phyloP scores from a whole-genome alignment of 2,888 invertebrate species.

The Endotricha flammealis region DNA sequence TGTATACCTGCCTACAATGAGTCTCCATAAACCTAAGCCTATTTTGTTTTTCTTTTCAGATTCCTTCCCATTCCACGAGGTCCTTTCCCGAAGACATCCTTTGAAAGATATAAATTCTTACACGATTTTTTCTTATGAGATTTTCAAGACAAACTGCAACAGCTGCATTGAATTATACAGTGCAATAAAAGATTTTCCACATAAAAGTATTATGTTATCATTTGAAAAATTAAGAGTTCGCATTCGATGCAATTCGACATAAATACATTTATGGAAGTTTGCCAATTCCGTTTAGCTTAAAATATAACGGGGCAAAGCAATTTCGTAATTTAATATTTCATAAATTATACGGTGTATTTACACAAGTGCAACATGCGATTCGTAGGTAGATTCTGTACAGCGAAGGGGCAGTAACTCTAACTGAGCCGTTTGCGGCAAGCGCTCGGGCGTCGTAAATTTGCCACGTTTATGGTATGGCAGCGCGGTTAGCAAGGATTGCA shows the following conservation, averaged over 20 bases:
- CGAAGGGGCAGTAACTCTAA: slow-evolving; percentile 15
- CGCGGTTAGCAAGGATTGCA: slow-evolving; percentile 55
- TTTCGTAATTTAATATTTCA: too few species aligned
- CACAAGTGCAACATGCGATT: slow-evolving; percentile 10
- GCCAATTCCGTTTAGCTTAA: neutral
- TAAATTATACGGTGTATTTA: slow-evolving; percentile 8
- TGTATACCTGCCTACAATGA: too few species aligned
- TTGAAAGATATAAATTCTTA: too few species aligned
- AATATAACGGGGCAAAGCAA: too few species aligned
- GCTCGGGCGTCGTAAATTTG: slow-evolving; percentile 49
- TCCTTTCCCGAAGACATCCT: slow-evolving; percentile 5
- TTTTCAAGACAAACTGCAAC: too few species aligned
- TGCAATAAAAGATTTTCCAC: too few species aligned
- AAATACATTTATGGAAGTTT: neutral
- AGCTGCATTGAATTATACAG: too few species aligned
- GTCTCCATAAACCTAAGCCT: neutral
- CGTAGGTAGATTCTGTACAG: neutral
- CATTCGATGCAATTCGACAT: too few species aligned
- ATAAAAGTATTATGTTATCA: too few species aligned
- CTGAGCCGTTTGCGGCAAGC: slow-evolving; percentile 28
- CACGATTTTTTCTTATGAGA: too few species aligned
- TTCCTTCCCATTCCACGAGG: neutral
- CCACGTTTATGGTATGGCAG: slow-evolving; percentile 29
- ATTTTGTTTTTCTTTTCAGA: slow-evolving; percentile 4
- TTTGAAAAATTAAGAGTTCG: too few species aligned